Base-by-base conservation (phyloP, 1,140 invertebrate species). In the Orchestia grillus region DNA sequence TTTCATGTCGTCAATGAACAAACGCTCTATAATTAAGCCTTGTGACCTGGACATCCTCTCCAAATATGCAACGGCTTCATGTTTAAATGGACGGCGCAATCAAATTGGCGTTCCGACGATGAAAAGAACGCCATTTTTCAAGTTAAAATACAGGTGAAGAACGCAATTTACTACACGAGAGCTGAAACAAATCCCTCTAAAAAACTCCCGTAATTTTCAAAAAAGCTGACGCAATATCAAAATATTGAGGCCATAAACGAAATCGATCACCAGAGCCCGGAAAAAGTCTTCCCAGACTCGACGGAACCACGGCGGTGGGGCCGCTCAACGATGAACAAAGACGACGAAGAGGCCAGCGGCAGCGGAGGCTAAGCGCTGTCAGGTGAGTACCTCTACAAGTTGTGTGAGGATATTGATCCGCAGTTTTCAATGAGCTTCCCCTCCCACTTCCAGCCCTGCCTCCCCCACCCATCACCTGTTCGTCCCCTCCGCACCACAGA, bases 381-480 rank as follows among this genome's bases (percentile, higher is more conserved):
- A 45, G 43, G 44, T 94, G 92, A 94, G 92, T 47, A 47, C 88
- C 88, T 77, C 62, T 77, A 77, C 62, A 94, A 94, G 44, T 94
- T 94, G 41, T 40, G 92, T 94, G 44, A 44, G 41, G 41, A 44
- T 94, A 94, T 94, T 94, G 92, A 94, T 94, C 92, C 92, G 92
- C 44, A 94, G 41, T 94, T 94, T 94, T 94, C 92, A 94, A 45
- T 44, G 92, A 94, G 92, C 43, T 44, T 15, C 43, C 43, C 43
- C 6, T 44, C 43, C 92, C 43, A 44, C 43, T 6, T 6, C 92
- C 8, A 0, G 11, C 92, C 43, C 44, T 40, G 40, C 43, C 92
- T 15, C 92, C 44, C 92, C 44, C 44, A 47, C 44, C 92, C 92
- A 11, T 94, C 92, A 3, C 44, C 92, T 47, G 36, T 44, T 45